Evolutionary conservation across 23 tunicate species (phyloP).

Genomic region (Oikopleura dioica): DNA sequence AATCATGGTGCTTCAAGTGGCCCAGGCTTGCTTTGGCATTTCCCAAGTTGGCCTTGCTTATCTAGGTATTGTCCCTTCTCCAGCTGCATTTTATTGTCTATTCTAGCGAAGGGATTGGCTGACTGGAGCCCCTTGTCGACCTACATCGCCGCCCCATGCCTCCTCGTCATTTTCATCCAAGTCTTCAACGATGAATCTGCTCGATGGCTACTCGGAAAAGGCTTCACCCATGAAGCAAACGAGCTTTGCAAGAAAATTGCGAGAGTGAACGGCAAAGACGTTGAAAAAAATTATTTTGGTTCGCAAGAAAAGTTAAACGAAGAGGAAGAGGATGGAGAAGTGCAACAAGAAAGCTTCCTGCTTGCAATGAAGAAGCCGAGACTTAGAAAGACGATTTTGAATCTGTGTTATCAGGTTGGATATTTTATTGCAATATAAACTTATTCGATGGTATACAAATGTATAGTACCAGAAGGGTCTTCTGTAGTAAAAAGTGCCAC

Average conservation of each 20-base stretch:
- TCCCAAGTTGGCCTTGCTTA: too few species aligned
- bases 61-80: too few species aligned
- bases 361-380: background rate
- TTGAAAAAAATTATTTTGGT: background rate
- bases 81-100: background rate
- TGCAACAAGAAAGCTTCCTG: background rate
- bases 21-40: background rate
- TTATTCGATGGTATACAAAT: too few species aligned
- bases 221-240: background rate
- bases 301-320: background rate
- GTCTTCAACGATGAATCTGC: background rate
- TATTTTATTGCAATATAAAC: background rate
- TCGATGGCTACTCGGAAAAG: background rate
- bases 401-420: background rate
- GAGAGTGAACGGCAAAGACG: background rate
- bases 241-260: background rate
- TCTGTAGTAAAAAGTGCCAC: too few species aligned
- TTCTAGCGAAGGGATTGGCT: background rate
- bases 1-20: background rate
- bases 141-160: background rate
- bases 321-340: background rate
- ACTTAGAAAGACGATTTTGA: background rate
- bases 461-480: too few species aligned
- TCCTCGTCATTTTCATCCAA: background rate
- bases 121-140: background rate